These are phyloP conservation scores for Megaceryle torquata DNA, from an alignment of 2,113 vertebrate species.

Conservation along the genomic window DNA sequence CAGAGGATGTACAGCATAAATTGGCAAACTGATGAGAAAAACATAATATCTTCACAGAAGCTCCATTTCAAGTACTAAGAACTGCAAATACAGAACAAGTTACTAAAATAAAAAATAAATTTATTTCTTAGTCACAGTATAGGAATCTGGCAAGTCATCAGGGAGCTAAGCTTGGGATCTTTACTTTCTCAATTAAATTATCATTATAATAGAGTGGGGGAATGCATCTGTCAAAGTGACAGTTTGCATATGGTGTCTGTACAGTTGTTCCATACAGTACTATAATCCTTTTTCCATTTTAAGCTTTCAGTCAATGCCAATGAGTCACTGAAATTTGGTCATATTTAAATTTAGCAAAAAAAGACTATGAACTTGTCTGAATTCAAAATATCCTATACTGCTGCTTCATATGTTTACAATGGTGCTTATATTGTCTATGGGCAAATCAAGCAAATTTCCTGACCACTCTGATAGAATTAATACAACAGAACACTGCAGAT, in stretches of 20 bases:
- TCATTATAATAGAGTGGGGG: slow-evolving; percentile 39
- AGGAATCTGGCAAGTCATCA: slow-evolving; percentile 9
- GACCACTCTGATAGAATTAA: slow-evolving; percentile 31
- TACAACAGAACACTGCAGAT: slow-evolving; percentile 27
- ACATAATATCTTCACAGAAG: not conserved
- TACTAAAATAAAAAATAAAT: not conserved
- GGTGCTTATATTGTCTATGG: slow-evolving; percentile 38
- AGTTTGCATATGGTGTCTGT: slow-evolving; percentile 37
- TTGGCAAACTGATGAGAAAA: not conserved
- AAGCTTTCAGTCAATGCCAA: slow-evolving; percentile 41
- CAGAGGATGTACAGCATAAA: not conserved
- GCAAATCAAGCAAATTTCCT: slow-evolving; percentile 55
- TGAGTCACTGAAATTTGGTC: slow-evolving; percentile 21
- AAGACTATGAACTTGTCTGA: not conserved
- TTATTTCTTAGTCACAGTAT: not conserved
- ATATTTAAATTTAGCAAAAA: slow-evolving; percentile 50
- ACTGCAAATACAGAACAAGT: not conserved
- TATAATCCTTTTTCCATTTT: slow-evolving; percentile 13
- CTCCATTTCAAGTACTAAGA: not conserved
- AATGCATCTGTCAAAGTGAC: slow-evolving; percentile 64
- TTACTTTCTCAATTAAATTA: slow-evolving; percentile 21
- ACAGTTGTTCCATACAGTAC: slow-evolving; percentile 18
- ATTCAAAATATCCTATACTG: slow-evolving; percentile 13
- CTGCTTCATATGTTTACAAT: slow-evolving; percentile 27
- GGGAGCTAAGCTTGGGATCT: not conserved